Conservation (phyloP, 2,113 vertebrate genomes). For the Solenodon paradoxus region DNA sequence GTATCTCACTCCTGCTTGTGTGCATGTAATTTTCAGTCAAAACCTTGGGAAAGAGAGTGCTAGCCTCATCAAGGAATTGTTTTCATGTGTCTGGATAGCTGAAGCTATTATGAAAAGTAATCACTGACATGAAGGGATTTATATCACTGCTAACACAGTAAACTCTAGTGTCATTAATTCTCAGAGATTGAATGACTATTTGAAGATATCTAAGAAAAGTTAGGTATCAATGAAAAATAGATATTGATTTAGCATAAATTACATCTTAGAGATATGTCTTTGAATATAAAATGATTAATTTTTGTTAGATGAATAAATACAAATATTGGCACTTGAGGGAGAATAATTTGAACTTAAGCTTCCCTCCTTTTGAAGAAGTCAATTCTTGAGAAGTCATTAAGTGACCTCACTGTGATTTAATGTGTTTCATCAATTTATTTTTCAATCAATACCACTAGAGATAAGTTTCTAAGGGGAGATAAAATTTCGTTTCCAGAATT, state of each 20-base stretch:
- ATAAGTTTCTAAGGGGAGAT: too few relatives aligned
- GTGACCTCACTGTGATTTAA: background rate
- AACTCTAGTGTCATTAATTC: conserved; percentile 11
- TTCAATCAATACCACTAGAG: background rate
- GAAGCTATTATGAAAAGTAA: background rate
- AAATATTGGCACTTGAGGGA: background rate
- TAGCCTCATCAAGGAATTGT: background rate
- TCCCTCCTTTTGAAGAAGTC: background rate
- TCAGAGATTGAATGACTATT: background rate
- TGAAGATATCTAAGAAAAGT: background rate
- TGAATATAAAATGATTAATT: background rate
- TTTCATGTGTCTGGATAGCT: background rate
- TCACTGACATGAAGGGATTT: background rate
- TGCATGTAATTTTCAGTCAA: background rate
- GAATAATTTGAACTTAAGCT: background rate
- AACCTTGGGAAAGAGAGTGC: background rate
- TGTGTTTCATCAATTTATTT: background rate
- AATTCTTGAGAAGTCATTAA: background rate
- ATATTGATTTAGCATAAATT: background rate
- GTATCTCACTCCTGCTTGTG: background rate
- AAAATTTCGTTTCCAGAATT: background rate
- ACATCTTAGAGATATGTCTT: background rate
- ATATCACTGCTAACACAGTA: background rate
- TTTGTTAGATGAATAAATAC: background rate
- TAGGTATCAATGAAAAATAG: background rate